phyloP scores from a whole-genome alignment of 2,113 vertebrate species.

The Lucifuga dentata region DNA sequence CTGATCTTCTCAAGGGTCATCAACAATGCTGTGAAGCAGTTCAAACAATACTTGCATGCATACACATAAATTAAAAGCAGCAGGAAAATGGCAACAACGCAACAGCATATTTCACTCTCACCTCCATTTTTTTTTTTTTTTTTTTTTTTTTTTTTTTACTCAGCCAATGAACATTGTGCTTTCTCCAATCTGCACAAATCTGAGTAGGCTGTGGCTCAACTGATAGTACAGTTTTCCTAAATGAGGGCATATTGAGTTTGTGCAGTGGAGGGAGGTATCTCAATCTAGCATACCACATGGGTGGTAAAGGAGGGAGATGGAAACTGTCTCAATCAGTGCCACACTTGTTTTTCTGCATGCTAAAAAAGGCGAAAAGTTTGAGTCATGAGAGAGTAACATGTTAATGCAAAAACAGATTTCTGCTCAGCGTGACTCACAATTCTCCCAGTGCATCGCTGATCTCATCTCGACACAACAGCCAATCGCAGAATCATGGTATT shows the following conservation, averaged over 20 bases:
- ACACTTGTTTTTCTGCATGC: conserved; percentile 27
- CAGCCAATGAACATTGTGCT: conserved; percentile 38
- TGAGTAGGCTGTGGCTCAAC: conserved; percentile 63
- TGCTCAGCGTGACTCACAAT: not conserved
- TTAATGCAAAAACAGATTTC: not conserved
- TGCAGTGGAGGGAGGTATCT: conserved; percentile 78
- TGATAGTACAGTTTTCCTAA: conserved; percentile 72
- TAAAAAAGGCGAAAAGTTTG: conserved; percentile 20
- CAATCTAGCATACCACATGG: conserved; percentile 73
- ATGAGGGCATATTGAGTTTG: conserved; percentile 79
- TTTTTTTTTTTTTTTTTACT: conserved; percentile 48
- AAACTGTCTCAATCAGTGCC: conserved; percentile 36
- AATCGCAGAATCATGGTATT: not conserved
- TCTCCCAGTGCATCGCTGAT: not conserved
- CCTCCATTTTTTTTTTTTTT: too few relatives aligned
- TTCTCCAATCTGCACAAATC: conserved; percentile 61
- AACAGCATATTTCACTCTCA: conserved; percentile 33
- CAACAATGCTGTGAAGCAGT: not conserved
- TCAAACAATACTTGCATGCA: conserved; percentile 2
- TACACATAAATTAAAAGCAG: conserved; percentile 48
- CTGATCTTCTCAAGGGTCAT: conserved; percentile 45
- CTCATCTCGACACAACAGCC: not conserved
- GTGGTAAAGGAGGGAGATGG: conserved; percentile 66
- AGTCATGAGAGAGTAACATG: not conserved
- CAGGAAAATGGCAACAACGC: conserved; percentile 46